These are phyloP conservation scores for Kryptopterus vitreolus DNA, from an alignment of 2,797 vertebrate genomes.

Conservation along the genomic window DNA sequence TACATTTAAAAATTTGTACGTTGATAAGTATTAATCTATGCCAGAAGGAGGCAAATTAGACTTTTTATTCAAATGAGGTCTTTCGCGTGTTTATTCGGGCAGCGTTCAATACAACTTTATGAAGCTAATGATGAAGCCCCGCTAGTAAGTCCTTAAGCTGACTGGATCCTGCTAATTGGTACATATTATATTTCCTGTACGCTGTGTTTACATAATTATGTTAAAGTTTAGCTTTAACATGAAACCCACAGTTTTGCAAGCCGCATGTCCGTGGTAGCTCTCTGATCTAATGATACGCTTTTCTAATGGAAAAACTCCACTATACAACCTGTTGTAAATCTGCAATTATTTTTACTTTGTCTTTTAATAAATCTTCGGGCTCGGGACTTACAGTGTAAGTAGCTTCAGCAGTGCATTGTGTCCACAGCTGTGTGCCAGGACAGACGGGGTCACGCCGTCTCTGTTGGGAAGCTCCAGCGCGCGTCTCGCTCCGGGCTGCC, in stretches of 20 bases:
- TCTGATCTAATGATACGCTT: background rate
- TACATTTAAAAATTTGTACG: background rate
- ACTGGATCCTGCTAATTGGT: background rate
- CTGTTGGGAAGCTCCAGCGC: constrained; percentile 83
- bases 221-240: constrained; percentile 12
- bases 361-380: too few species aligned
- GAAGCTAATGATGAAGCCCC: background rate
- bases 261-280: background rate
- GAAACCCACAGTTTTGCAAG: background rate
- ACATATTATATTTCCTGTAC: constrained; percentile 2
- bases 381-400: constrained; percentile 83
- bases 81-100: background rate
- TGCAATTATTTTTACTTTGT: too few species aligned
- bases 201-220: background rate
- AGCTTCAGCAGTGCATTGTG: constrained; percentile 78
- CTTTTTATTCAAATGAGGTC: background rate
- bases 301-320: too few species aligned
- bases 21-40: background rate
- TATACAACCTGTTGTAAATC: too few species aligned
- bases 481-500: constrained; percentile 83
- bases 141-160: constrained; percentile 7
- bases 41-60: background rate
- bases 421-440: constrained; percentile 80
- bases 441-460: constrained; percentile 84
- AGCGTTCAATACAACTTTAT: background rate